Evolutionary conservation across 1,140 invertebrate genomes (phyloP).

Genomic region (Drosophila nasuta): DNA sequence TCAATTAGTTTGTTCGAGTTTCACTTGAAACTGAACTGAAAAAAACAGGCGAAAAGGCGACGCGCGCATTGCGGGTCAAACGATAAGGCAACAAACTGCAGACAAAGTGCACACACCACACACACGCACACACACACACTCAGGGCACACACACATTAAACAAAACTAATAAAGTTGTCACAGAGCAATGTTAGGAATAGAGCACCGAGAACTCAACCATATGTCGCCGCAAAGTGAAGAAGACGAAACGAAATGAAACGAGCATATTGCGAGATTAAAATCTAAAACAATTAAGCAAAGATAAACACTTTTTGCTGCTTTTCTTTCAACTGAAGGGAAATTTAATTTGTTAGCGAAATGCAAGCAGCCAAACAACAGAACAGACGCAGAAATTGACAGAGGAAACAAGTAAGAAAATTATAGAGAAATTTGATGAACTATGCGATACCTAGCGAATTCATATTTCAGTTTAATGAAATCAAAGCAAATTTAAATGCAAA

Average conservation of each 20-base stretch:
- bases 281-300: slow-evolving; percentile 75
- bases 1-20: slow-evolving; percentile 68
- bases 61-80: slow-evolving; percentile 61
- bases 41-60: slow-evolving; percentile 61
- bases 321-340: slow-evolving; percentile 27
- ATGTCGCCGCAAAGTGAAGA: slow-evolving; percentile 38
- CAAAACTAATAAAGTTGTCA: slow-evolving; percentile 77
- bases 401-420: not conserved
- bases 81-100: slow-evolving; percentile 63
- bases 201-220: slow-evolving; percentile 50
- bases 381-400: slow-evolving; percentile 16
- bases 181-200: slow-evolving; percentile 48
- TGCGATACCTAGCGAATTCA: not conserved
- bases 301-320: slow-evolving; percentile 53
- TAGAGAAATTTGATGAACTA: not conserved
- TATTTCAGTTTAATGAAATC: no score
- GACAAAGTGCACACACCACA: slow-evolving; percentile 47
- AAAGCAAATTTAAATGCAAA: no score
- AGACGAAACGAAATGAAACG: slow-evolving; percentile 1
- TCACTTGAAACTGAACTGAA: slow-evolving; percentile 26
- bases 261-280: slow-evolving; percentile 75
- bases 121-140: slow-evolving; percentile 31
- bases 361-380: slow-evolving; percentile 1
- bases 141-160: slow-evolving; percentile 13
- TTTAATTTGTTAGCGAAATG: slow-evolving; percentile 26